A percentile compares a stretch with the other conserved stretches of the same genome.
Conservation (phyloP, 1,140 invertebrate genomes). For the Cotesia glomerata region DNA sequence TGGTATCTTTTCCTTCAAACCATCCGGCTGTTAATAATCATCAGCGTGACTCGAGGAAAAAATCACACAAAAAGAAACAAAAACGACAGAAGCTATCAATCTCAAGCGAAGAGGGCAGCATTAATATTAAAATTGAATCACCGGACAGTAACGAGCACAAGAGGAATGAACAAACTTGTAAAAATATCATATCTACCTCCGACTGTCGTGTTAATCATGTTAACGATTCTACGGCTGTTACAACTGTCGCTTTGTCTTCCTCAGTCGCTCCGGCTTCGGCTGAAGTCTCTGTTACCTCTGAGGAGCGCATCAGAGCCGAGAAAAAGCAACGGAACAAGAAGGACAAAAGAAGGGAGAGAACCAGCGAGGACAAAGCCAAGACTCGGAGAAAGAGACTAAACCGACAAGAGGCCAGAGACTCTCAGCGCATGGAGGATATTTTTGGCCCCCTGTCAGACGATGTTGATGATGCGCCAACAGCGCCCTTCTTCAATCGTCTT, state of each 20-base stretch:
- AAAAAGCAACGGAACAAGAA: slow-evolving; percentile 72
- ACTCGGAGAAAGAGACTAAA: slow-evolving; percentile 65
- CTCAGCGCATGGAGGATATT: slow-evolving; percentile 82
- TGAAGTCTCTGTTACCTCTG: slow-evolving; percentile 54
- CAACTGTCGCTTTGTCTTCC: neutral
- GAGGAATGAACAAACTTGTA: slow-evolving; percentile 36
- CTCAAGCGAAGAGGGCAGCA: slow-evolving; percentile 66
- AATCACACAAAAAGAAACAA: slow-evolving; percentile 82
- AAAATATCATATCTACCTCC: slow-evolving; percentile 40
- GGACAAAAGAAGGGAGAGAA: slow-evolving; percentile 74
- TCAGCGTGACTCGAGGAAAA: slow-evolving; percentile 67
- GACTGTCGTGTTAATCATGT: slow-evolving; percentile 51
- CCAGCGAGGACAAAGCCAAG: slow-evolving; percentile 69
- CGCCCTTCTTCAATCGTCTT: slow-evolving; percentile 51
- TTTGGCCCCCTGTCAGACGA: slow-evolving; percentile 85
- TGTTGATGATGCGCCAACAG: slow-evolving; percentile 51
- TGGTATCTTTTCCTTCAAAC: slow-evolving; percentile 44
- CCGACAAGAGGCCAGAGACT: slow-evolving; percentile 59
- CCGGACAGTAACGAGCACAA: slow-evolving; percentile 51
- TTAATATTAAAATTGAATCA: slow-evolving; percentile 50
- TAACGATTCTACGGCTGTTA: slow-evolving; percentile 38
- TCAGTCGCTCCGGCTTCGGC: slow-evolving; percentile 55
- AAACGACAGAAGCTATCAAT: slow-evolving; percentile 75
- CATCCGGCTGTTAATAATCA: slow-evolving; percentile 56
- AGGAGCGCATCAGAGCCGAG: slow-evolving; percentile 62